Evolutionary conservation across 37 sponge, comb jelly and placozoan genomes (phyloP).

Genomic region (Amphimedon queenslandica): DNA sequence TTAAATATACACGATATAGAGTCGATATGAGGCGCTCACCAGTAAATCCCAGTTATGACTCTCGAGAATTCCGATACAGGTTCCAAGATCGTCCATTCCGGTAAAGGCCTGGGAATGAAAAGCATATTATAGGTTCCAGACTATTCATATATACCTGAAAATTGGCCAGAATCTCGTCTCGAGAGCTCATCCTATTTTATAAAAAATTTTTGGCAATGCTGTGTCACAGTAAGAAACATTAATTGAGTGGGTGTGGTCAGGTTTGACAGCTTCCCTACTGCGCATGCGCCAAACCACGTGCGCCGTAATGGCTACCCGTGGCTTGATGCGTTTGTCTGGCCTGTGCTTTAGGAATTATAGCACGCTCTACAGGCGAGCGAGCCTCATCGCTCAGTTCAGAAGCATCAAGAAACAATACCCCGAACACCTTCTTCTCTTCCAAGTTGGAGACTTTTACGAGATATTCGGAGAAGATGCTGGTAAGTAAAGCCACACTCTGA

Average conservation of each 20-base stretch:
- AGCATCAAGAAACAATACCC: conserved; percentile 60
- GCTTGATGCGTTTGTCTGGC: too few species aligned
- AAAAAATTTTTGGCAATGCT: background rate
- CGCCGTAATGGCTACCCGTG: background rate
- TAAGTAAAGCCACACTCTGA: too few species aligned
- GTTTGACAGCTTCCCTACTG: background rate
- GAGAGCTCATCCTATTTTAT: conserved; percentile 20
- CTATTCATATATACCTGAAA: conserved; percentile 45
- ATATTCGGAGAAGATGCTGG: conserved; percentile 76
- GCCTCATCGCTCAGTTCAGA: conserved; percentile 55
- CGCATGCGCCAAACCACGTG: conserved; percentile 34
- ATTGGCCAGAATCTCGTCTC: conserved; percentile 48
- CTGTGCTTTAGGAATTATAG: background rate
- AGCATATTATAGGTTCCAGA: too few species aligned
- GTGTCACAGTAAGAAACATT: background rate
- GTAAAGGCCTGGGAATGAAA: conserved; percentile 84
- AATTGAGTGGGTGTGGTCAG: background rate
- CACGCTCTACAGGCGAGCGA: conserved; percentile 1
- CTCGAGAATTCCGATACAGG: conserved; percentile 69
- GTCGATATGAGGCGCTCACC: too few species aligned
- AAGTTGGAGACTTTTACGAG: conserved; percentile 92
- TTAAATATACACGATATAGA: too few species aligned
- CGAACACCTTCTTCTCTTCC: conserved; percentile 75
- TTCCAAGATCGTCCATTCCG: conserved; percentile 75
- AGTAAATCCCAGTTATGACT: conserved; percentile 77